A percentile compares a stretch with the other conserved stretches of the same genome.
Conservation (phyloP, 1,140 invertebrate species). For the Drosophila mojavensis region DNA sequence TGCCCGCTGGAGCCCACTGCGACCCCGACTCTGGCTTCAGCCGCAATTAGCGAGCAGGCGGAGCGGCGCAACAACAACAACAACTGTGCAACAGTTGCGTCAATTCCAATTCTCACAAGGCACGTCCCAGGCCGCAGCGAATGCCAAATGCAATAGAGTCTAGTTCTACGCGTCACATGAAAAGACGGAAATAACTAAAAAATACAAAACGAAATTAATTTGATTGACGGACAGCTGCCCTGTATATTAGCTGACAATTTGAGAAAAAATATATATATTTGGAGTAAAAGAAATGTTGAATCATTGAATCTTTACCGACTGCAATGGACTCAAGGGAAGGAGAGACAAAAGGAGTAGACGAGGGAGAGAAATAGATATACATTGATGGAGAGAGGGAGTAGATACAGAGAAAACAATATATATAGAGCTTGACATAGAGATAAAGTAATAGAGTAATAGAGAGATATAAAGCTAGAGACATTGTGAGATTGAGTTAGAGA, state of each 20-base stretch:
- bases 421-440: too few relatives aligned
- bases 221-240: background rate
- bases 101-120: slow-evolving; percentile 23
- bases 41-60: slow-evolving; percentile 66
- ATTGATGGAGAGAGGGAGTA: background rate
- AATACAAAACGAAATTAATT: background rate
- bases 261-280: too few relatives aligned
- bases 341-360: too few relatives aligned
- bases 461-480: too few relatives aligned
- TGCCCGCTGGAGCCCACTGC: slow-evolving; percentile 43
- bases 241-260: background rate
- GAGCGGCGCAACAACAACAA: slow-evolving; percentile 6
- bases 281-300: too few relatives aligned
- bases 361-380: too few relatives aligned
- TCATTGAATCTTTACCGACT: too few relatives aligned
- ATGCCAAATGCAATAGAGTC: slow-evolving; percentile 28
- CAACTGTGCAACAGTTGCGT: slow-evolving; percentile 43
- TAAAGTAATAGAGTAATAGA: too few relatives aligned
- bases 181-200: slow-evolving; percentile 20
- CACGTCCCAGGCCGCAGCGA: slow-evolving; percentile 18
- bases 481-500: too few relatives aligned
- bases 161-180: slow-evolving; percentile 22
- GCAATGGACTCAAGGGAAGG: background rate
- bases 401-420: too few relatives aligned
- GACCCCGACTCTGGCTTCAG: background rate